Evolutionary conservation across 2,888 invertebrate species (phyloP).

Genomic region (Eupelmus urozonus): DNA sequence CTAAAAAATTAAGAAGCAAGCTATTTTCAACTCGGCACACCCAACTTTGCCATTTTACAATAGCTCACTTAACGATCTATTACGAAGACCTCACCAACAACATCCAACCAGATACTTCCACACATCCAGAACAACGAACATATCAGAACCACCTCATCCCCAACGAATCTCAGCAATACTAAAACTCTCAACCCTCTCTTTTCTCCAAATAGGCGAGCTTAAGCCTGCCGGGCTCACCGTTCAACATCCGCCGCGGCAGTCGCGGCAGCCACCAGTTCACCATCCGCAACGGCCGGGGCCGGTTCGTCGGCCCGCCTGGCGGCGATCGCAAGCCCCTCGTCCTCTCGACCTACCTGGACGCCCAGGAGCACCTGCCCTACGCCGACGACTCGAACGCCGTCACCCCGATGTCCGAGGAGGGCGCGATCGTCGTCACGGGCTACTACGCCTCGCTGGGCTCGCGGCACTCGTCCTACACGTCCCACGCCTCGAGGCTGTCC

Average conservation of each 20-base stretch:
- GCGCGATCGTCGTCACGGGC: slow-evolving; percentile 94
- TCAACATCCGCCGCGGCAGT: slow-evolving; percentile 93
- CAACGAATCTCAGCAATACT: too few species aligned
- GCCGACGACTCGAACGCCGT: slow-evolving; percentile 98
- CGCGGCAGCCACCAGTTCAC: slow-evolving; percentile 95
- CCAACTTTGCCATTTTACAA: too few species aligned
- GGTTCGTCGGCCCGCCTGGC: slow-evolving; percentile 87
- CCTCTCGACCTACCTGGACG: slow-evolving; percentile 95
- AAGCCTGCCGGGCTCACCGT: slow-evolving; percentile 97
- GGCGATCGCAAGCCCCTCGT: slow-evolving; percentile 96
- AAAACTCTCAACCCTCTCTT: too few species aligned
- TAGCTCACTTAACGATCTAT: too few species aligned
- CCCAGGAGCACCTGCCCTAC: slow-evolving; percentile 96
- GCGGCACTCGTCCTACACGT: slow-evolving; percentile 96
- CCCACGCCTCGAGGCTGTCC: slow-evolving; percentile 94
- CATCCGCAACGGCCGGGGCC: slow-evolving; percentile 88
- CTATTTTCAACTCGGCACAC: too few species aligned
- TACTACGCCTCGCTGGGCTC: slow-evolving; percentile 92
- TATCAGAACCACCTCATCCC: too few species aligned
- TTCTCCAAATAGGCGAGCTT: slow-evolving; percentile 90
- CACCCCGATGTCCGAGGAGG: slow-evolving; percentile 98
- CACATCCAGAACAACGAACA: too few species aligned
- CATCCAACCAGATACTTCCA: too few species aligned
- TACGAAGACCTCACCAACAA: too few species aligned
- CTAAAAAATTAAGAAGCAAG: too few species aligned